Conservation (phyloP, 2,888 invertebrate genomes). For the Lucinisca nassula region DNA sequence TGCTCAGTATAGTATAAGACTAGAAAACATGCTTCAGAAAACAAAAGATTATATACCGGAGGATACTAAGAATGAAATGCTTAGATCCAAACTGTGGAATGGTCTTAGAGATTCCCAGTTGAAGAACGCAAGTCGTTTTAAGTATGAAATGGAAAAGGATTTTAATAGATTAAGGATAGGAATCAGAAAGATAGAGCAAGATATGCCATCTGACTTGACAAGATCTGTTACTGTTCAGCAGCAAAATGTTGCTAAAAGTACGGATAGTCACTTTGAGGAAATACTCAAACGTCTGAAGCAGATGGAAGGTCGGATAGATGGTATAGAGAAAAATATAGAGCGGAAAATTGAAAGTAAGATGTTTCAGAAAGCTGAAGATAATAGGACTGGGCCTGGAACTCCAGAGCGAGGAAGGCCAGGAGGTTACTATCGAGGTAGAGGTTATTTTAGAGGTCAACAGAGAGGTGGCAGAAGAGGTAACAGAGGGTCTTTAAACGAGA, state of each 20-base stretch:
- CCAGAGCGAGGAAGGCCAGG: neutral
- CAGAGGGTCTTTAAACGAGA: neutral
- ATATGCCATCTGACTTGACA: neutral
- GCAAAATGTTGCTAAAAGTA: neutral
- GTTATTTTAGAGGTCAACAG: neutral
- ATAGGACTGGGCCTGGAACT: neutral
- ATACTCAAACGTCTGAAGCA: neutral
- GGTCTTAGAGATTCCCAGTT: neutral
- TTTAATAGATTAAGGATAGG: neutral
- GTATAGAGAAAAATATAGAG: neutral
- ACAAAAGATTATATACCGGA: neutral
- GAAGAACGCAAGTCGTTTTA: neutral
- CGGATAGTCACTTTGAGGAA: neutral
- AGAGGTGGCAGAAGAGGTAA: no score
- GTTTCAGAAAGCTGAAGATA: neutral
- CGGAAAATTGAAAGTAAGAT: neutral
- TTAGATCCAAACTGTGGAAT: neutral
- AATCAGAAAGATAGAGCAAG: slow-evolving; percentile 1
- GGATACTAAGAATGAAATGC: neutral
- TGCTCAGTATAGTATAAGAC: slow-evolving; percentile 22
- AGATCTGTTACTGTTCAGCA: no score
- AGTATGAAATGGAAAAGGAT: neutral
- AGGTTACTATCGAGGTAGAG: neutral
- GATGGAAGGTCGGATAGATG: neutral
- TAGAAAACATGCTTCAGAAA: slow-evolving; percentile 35